Conservation (phyloP, 2,888 invertebrate species). For the Caenorhabditis parvicauda region DNA sequence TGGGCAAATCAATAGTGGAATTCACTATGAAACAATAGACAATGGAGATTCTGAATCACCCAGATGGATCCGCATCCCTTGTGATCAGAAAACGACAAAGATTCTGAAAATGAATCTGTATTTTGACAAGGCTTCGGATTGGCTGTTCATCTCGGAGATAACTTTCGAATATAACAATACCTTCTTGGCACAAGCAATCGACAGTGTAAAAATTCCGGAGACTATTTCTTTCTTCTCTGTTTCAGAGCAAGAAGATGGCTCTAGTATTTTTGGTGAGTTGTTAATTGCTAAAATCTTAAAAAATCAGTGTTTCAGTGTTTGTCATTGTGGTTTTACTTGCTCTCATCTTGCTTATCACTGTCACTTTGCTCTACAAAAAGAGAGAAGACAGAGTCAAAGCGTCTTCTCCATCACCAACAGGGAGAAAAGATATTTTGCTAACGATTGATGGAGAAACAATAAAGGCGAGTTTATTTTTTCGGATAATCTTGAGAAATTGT, state of each 20-base stretch:
- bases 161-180: constrained; percentile 41
- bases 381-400: constrained; percentile 38
- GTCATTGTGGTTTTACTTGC: constrained; percentile 24
- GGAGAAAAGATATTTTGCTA: constrained; percentile 29
- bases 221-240: constrained; percentile 30
- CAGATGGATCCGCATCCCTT: constrained; percentile 78
- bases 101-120: constrained; percentile 31
- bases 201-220: constrained; percentile 22
- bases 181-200: constrained; percentile 16
- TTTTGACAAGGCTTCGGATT: constrained; percentile 38
- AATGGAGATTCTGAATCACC: constrained; percentile 65
- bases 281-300: neutral
- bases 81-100: constrained; percentile 70
- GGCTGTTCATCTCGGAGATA: constrained; percentile 56
- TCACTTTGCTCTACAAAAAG: constrained; percentile 23
- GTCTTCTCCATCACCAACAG: constrained; percentile 35
- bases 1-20: constrained; percentile 33
- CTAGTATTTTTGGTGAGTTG: constrained; percentile 16
- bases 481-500: neutral
- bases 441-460: constrained; percentile 39
- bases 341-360: constrained; percentile 17
- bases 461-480: constrained; percentile 14
- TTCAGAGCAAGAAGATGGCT: constrained; percentile 22
- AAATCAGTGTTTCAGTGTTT: constrained; percentile 13
- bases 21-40: constrained; percentile 36